These are phyloP conservation scores for Furnarius figulus DNA, from an alignment of 2,113 vertebrate genomes.

Conservation along the genomic window DNA sequence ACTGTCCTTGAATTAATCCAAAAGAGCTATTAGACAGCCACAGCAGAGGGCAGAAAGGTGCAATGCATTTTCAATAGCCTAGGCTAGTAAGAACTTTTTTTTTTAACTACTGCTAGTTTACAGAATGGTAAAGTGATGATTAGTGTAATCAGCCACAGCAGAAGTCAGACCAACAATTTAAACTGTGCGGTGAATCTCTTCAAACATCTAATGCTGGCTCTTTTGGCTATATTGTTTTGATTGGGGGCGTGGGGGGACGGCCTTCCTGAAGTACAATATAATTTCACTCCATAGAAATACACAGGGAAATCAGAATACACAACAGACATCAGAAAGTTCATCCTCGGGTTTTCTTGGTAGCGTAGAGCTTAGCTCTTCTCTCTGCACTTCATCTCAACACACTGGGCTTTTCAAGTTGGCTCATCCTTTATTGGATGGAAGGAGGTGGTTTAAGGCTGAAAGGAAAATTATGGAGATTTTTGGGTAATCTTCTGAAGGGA, in stretches of 20 bases:
- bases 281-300: background rate
- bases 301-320: background rate
- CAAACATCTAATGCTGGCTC: background rate
- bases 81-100: background rate
- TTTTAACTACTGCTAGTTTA: background rate
- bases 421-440: background rate
- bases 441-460: background rate
- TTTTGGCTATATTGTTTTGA: background rate
- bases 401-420: background rate
- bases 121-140: background rate
- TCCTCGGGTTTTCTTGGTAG: background rate
- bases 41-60: background rate
- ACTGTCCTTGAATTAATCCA: background rate
- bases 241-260: background rate
- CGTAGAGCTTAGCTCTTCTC: background rate
- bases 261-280: background rate
- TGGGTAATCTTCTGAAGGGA: background rate
- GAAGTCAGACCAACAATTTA: background rate
- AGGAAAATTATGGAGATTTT: background rate
- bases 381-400: background rate
- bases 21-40: background rate
- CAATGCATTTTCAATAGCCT: background rate
- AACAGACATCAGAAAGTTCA: background rate
- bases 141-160: background rate
- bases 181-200: background rate